Percentiles rank a stretch among this genome's conserved stretches.
Evolutionary conservation across 2,888 invertebrate species (phyloP).

Genomic region (Melikaiella ostensackeni): DNA sequence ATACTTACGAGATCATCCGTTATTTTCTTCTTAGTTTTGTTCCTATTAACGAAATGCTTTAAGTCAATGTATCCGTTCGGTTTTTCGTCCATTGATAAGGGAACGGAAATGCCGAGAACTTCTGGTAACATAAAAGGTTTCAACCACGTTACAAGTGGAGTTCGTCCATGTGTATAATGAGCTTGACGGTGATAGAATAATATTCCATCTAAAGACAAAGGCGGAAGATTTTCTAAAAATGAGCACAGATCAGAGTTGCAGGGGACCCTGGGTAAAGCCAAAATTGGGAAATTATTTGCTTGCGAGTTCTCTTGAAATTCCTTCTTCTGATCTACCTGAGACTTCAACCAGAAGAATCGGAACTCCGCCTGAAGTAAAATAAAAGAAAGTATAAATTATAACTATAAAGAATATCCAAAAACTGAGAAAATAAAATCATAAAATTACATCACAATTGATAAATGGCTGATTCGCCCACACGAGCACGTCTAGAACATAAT

Average conservation of each 20-base stretch:
- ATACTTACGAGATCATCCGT: slow-evolving; percentile 41
- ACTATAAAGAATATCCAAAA: slow-evolving; percentile 22
- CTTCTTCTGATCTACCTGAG: slow-evolving; percentile 84
- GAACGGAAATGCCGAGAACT: slow-evolving; percentile 79
- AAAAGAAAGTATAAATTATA: slow-evolving; percentile 41
- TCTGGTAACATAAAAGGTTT: slow-evolving; percentile 93
- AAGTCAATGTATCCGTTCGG: slow-evolving; percentile 70
- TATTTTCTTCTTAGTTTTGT: slow-evolving; percentile 13
- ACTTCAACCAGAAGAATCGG: slow-evolving; percentile 89
- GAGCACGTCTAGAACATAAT: slow-evolving; percentile 90
- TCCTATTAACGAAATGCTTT: slow-evolving; percentile 58
- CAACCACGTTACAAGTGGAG: slow-evolving; percentile 95
- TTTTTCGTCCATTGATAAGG: slow-evolving; percentile 63
- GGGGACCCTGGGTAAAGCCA: slow-evolving; percentile 78
- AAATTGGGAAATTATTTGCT: slow-evolving; percentile 78
- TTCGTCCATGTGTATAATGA: slow-evolving; percentile 87
- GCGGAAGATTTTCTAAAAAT: slow-evolving; percentile 72
- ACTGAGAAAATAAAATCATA: slow-evolving; percentile 25
- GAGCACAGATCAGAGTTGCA: slow-evolving; percentile 78
- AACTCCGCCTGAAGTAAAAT: slow-evolving; percentile 85
- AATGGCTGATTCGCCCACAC: slow-evolving; percentile 88
- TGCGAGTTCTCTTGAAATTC: slow-evolving; percentile 72
- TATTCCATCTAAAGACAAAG: slow-evolving; percentile 87
- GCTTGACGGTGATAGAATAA: slow-evolving; percentile 93
- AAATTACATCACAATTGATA: slow-evolving; percentile 85